Evolutionary conservation across 2,113 vertebrate genomes (phyloP), one percentile per base, ranked within the genome.

Genomic region (Psilopogon haemacephalus): DNA sequence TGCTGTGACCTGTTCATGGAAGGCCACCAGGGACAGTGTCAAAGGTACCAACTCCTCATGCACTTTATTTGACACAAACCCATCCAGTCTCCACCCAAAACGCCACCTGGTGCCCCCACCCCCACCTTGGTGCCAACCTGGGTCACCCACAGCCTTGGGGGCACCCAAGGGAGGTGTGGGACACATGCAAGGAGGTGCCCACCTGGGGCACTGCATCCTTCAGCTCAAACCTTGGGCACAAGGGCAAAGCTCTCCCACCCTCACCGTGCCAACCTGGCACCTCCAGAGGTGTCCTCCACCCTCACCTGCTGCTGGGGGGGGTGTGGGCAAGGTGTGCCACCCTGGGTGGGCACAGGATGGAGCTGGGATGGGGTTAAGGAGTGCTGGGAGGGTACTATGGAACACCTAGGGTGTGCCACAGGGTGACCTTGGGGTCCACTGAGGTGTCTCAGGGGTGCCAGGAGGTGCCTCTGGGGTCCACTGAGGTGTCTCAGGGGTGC

Each of bases 311-410:
- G 9, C 20, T 37, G 64, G 27, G 42, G 8, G 33, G 32, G 11
- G 4, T n/a, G n/a, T n/a, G 46, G 46, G 48, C 11, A 50, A 50
- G 12, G 48, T 1, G 1, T 4, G 8, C 13, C 4, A 7, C 24
- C 62, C 59, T 4, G 23, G 20, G 4, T 1, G 5, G 32, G 15
- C 11, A 5, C 48, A 20, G 50, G 59, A 8, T 7, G 44, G 44
- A 30, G 5, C 50, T 19, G 33, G 33, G 13, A 21, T 27, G n/a
- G 48, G n/a, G 38, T 12, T 6, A 8, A 8, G n/a, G 62, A 65
- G 59, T 56, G 38, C 56, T 18, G 9, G 5, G 48, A 13, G 20
- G n/a, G 60, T 60, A 5, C 32, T 30, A 28, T 32, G 54, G 55
- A 33, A 23, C 37, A 21, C 58, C 15, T 23, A 50, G 48, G 24